Conservation (phyloP, 2,888 invertebrate species). For the Lasioglossum lativentre region DNA sequence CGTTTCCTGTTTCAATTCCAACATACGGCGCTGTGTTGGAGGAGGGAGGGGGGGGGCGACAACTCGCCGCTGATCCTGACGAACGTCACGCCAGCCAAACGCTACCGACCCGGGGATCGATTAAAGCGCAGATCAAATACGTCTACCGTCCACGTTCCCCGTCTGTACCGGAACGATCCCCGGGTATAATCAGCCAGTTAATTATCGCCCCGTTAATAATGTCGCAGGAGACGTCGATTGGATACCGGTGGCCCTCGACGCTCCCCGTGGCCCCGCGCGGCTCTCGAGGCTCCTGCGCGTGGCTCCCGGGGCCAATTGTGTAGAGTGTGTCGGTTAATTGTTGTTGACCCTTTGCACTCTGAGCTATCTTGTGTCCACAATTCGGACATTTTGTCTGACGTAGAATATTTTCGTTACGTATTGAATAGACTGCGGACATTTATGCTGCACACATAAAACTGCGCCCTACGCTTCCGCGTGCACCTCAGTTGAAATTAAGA, state of each 20-base stretch:
- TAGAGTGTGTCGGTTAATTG: too few species aligned
- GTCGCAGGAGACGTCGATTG: neutral
- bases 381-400: too few species aligned
- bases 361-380: too few species aligned
- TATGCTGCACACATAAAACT: too few species aligned
- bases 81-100: slow-evolving; percentile 52
- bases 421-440: too few species aligned
- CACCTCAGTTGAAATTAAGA: too few species aligned
- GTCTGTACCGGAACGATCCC: slow-evolving; percentile 32
- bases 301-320: neutral
- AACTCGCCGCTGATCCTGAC: slow-evolving; percentile 60
- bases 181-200: slow-evolving; percentile 47
- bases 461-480: too few species aligned
- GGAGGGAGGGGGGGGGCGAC: slow-evolving; percentile 1
- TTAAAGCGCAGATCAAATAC: slow-evolving; percentile 56
- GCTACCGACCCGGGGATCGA: slow-evolving; percentile 57
- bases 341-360: too few species aligned
- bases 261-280: neutral
- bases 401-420: too few species aligned
- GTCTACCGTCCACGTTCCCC: slow-evolving; percentile 26
- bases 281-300: neutral
- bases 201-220: slow-evolving; percentile 52
- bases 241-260: neutral
- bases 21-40: slow-evolving; percentile 46
- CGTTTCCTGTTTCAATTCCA: slow-evolving; percentile 65